Conservation (phyloP, 2,888 invertebrate genomes). For the Parapristionchus giblindavisi region DNA sequence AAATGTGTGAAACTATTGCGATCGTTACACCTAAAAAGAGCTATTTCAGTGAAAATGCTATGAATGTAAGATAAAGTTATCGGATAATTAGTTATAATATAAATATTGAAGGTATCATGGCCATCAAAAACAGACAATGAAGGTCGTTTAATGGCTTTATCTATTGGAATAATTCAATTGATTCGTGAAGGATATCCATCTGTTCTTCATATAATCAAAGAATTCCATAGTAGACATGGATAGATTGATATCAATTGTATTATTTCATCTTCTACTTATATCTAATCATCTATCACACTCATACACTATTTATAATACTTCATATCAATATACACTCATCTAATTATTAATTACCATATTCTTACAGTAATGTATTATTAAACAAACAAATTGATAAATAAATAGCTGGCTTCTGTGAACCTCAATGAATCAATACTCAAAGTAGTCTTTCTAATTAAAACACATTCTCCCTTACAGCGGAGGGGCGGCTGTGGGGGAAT, state of each 20-base stretch:
- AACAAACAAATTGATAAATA: too few species aligned
- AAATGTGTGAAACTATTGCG: constrained; percentile 47
- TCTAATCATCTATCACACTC: too few species aligned
- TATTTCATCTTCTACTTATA: background rate
- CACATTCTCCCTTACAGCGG: too few species aligned
- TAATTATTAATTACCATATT: too few species aligned
- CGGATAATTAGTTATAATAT: background rate
- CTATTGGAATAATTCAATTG: constrained; percentile 65
- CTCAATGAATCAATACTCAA: too few species aligned
- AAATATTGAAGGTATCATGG: constrained; percentile 57
- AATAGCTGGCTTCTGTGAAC: too few species aligned
- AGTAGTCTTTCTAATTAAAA: too few species aligned
- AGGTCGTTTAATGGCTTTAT: constrained; percentile 60
- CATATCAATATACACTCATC: too few species aligned
- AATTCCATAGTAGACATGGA: constrained; percentile 43
- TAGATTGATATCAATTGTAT: background rate
- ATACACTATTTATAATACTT: too few species aligned
- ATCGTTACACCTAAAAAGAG: constrained; percentile 55
- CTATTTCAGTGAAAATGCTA: constrained; percentile 62
- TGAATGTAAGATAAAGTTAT: constrained; percentile 44
- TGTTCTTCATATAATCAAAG: constrained; percentile 63
- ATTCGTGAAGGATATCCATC: constrained; percentile 65
- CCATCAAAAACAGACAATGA: constrained; percentile 57
- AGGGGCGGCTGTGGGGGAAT: too few species aligned
- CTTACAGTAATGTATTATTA: too few species aligned